Evolutionary conservation across 2,113 vertebrate genomes (phyloP).

Genomic region (Pogona vitticeps): DNA sequence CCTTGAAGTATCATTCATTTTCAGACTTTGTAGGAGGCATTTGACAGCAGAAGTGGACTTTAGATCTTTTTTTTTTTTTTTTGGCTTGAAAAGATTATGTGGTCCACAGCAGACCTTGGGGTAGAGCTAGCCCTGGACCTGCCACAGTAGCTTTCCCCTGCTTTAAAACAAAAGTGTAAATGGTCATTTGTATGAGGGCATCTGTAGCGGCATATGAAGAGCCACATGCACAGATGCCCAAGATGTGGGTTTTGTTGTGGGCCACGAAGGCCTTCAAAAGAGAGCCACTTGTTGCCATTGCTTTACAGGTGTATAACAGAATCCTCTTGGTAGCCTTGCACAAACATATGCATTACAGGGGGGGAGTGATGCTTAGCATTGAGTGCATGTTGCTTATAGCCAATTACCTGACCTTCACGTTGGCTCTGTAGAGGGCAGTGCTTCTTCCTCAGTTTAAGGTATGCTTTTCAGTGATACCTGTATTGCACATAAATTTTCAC

Average conservation of each 20-base stretch:
- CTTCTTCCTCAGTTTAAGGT: slow-evolving; percentile 36
- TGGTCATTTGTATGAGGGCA: neutral
- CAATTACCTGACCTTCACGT: slow-evolving; percentile 37
- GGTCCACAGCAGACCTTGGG: no score
- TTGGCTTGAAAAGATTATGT: no score
- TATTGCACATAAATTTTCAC: slow-evolving; percentile 32
- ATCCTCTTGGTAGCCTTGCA: slow-evolving; percentile 23
- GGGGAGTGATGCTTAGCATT: neutral
- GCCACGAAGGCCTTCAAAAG: slow-evolving; percentile 44
- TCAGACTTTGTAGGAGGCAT: no score
- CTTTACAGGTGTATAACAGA: slow-evolving; percentile 39
- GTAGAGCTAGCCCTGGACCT: no score
- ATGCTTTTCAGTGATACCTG: neutral
- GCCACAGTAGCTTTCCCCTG: no score
- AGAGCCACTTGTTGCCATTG: slow-evolving; percentile 40
- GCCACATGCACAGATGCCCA: slow-evolving; percentile 44
- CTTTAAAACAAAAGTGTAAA: slow-evolving; percentile 27
- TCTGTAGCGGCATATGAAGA: slow-evolving; percentile 38
- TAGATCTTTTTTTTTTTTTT: no score
- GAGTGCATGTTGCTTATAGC: slow-evolving; percentile 6
- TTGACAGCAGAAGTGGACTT: no score
- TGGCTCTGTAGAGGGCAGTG: slow-evolving; percentile 43
- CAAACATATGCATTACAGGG: neutral
- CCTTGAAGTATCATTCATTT: no score
- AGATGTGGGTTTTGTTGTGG: slow-evolving; percentile 52